Evolutionary conservation across 2,113 vertebrate genomes (phyloP).

Genomic region (Callorhinus ursinus): DNA sequence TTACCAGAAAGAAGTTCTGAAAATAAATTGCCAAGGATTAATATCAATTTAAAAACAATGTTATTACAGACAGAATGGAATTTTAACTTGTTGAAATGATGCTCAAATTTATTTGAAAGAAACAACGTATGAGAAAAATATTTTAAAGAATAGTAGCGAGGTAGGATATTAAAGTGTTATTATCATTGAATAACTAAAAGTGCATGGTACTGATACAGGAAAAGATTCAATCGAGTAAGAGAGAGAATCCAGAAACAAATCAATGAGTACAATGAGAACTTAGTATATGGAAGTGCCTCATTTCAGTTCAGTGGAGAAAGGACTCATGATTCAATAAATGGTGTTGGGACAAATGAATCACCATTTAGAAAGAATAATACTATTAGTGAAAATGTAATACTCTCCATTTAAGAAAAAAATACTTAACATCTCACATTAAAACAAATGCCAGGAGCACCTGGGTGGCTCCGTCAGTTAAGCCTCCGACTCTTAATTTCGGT

Average conservation of each 20-base stretch:
- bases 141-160: neutral
- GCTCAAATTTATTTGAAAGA: slow-evolving; percentile 19
- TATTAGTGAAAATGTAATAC: neutral
- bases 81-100: slow-evolving; percentile 10
- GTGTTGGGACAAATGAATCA: neutral
- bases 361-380: slow-evolving; percentile 10
- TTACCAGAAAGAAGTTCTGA: neutral
- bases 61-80: neutral
- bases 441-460: neutral
- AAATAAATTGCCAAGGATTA: slow-evolving; percentile 35
- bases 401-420: slow-evolving; percentile 9
- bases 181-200: slow-evolving; percentile 38
- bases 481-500: neutral
- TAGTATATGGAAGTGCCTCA: neutral
- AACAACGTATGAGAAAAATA: neutral
- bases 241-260: slow-evolving; percentile 39
- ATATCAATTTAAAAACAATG: slow-evolving; percentile 17
- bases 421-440: neutral
- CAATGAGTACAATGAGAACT: neutral
- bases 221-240: neutral
- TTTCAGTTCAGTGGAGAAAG: slow-evolving; percentile 33
- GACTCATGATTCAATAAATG: neutral
- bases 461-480: neutral
- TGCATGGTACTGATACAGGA: neutral
- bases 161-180: neutral